Percentiles rank a stretch among this genome's conserved stretches.
Conservation (phyloP, 2,797 vertebrate species). For the Rhynchonycteris naso region DNA sequence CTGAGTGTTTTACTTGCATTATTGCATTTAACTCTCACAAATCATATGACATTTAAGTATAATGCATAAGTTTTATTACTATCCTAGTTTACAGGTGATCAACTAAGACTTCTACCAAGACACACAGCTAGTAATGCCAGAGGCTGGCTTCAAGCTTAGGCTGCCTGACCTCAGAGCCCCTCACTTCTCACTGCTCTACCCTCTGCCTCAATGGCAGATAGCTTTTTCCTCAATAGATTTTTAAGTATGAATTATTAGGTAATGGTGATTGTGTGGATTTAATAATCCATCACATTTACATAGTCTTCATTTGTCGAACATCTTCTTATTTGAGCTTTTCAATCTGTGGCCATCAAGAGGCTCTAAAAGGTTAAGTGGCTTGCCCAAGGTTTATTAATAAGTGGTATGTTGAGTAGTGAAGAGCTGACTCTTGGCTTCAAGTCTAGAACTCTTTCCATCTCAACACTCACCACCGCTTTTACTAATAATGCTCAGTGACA, state of each 20-base stretch:
- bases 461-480: background rate
- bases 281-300: background rate
- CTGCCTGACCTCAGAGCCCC: background rate
- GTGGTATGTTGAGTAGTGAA: background rate
- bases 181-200: background rate
- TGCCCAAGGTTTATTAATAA: background rate
- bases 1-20: background rate
- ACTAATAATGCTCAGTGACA: background rate
- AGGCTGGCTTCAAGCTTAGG: background rate
- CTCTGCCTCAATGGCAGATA: slow-evolving; percentile 10
- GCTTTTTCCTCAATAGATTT: background rate
- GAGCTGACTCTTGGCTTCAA: background rate
- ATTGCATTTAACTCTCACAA: background rate
- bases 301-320: background rate
- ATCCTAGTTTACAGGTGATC: background rate
- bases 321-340: slow-evolving; percentile 21
- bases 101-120: background rate
- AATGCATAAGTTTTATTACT: background rate
- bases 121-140: background rate
- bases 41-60: background rate
- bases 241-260: background rate
- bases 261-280: background rate
- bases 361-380: background rate
- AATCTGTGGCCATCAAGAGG: background rate
- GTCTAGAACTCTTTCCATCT: background rate